Evolutionary conservation across 2,888 invertebrate species (phyloP).

Genomic region (Oconnorella tubifera): DNA sequence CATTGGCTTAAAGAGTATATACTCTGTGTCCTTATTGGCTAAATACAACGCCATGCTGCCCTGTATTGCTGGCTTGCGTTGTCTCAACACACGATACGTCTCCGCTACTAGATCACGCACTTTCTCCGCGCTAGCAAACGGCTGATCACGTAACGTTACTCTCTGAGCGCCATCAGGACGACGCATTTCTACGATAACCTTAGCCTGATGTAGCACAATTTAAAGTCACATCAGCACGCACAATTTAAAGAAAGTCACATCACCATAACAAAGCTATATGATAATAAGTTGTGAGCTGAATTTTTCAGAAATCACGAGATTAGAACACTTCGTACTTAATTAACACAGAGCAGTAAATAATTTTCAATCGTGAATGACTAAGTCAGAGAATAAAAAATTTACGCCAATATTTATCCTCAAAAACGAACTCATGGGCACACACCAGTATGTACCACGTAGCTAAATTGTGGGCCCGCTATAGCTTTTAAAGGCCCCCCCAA

Average conservation of each 20-base stretch:
- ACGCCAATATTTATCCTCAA: too few relatives aligned
- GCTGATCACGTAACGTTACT: conserved; percentile 59
- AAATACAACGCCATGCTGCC: conserved; percentile 90
- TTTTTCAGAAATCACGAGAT: too few relatives aligned
- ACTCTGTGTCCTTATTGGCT: conserved; percentile 93
- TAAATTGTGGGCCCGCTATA: too few relatives aligned
- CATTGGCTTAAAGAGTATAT: conserved; percentile 90
- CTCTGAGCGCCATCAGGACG: conserved; percentile 44
- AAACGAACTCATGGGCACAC: too few relatives aligned
- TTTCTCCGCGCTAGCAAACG: conserved; percentile 70
- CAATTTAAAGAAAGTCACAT: neutral
- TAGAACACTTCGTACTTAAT: too few relatives aligned
- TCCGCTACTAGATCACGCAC: conserved; percentile 72
- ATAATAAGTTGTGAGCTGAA: too few relatives aligned
- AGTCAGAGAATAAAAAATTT: too few relatives aligned
- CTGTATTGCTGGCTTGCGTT: conserved; percentile 74
- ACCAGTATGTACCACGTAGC: too few relatives aligned
- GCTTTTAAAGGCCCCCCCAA: too few relatives aligned
- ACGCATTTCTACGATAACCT: conserved; percentile 51
- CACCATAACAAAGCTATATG: neutral
- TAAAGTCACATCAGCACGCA: neutral
- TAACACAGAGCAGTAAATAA: too few relatives aligned
- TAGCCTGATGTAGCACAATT: conserved; percentile 50
- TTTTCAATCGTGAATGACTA: too few relatives aligned
- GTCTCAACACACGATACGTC: conserved; percentile 74